A percentile compares a stretch with the other conserved stretches of the same genome.
Conservation (phyloP, 1,140 invertebrate species). For the Cherax destructor region DNA sequence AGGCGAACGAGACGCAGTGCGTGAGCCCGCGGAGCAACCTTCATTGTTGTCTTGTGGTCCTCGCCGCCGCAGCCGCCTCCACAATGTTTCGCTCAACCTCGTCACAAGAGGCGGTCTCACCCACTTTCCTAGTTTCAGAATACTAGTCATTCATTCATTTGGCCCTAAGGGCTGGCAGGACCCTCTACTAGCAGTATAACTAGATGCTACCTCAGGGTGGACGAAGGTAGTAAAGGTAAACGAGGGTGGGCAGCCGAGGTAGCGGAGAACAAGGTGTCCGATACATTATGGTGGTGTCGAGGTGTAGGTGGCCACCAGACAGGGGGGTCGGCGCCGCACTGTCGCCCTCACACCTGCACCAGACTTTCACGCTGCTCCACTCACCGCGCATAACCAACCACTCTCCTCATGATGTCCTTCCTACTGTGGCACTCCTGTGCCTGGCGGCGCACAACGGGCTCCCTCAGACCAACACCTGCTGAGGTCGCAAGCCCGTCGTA, state of each 20-base stretch:
- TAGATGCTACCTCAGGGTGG: too few relatives aligned
- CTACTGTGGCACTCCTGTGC: neutral
- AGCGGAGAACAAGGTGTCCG: neutral
- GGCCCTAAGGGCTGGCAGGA: neutral
- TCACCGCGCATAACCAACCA: constrained; percentile 40
- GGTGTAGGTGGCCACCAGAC: constrained; percentile 54
- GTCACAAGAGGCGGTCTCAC: neutral
- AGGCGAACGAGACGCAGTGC: constrained; percentile 21
- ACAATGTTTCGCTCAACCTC: constrained; percentile 29
- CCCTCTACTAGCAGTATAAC: too few relatives aligned
- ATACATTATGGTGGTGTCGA: constrained; percentile 36
- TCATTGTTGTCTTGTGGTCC: constrained; percentile 52
- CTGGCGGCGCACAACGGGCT: too few relatives aligned
- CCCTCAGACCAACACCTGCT: too few relatives aligned
- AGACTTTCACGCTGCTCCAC: constrained; percentile 52
- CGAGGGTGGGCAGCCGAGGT: neutral
- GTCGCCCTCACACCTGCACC: constrained; percentile 66
- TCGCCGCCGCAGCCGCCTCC: constrained; percentile 16
- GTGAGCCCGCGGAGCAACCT: constrained; percentile 41
- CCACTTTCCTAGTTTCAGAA: neutral
- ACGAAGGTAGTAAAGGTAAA: too few relatives aligned
- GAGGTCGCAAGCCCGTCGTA: too few relatives aligned
- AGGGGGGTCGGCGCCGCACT: constrained; percentile 60
- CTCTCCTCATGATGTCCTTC: neutral
- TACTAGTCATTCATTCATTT: neutral